Evolutionary conservation across 1,140 invertebrate species (phyloP), one percentile per base, ranked within the genome.

Genomic region (Riptortus pedestris): DNA sequence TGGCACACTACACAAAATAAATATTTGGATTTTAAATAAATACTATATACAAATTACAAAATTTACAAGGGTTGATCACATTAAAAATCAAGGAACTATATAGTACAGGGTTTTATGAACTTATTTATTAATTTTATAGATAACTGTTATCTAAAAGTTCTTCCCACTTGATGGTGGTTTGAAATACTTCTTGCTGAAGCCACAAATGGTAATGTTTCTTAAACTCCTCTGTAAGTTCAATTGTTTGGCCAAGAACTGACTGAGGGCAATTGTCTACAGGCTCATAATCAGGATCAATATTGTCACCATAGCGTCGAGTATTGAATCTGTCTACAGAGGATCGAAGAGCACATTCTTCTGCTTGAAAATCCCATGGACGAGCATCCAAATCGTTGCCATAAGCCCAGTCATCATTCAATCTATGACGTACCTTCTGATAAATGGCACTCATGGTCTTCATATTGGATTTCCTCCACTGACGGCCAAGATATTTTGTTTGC

Each of bases 381-480:
- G 93, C 93, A 80, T 98, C 95, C 68, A 98, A 83, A 80, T 99
- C 70, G 80, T 99, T 99, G 33, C 96, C 96, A 82, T 92, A 99
- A 14, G 96, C 97, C 97, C 97, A 99, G 74, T 99, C 97, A 77
- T 99, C 97, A 72, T 97, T 98, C 0, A 99, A 79, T 58, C 92
- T 83, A 80, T 93, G 91, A 48, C 91, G 77, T 61, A 92, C 96
- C 82, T 98, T 98, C 60, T 93, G 87, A 76, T 99, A 99, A 73
- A 99, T 99, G 33, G 95, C 93, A 74, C 93, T 97, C 78, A 99
- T 96, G 0, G 94, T 97, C 75, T 98, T 98, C 96, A 99, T 99
- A 74, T 99, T 99, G 0, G 91, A 90, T 77, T 98, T 99, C 4
- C 97, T 81, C 97, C 97, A 99, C 72, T 99, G 96, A 22, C 97